Conservation (phyloP, 2,797 vertebrate species). For the Mallotus villosus region DNA sequence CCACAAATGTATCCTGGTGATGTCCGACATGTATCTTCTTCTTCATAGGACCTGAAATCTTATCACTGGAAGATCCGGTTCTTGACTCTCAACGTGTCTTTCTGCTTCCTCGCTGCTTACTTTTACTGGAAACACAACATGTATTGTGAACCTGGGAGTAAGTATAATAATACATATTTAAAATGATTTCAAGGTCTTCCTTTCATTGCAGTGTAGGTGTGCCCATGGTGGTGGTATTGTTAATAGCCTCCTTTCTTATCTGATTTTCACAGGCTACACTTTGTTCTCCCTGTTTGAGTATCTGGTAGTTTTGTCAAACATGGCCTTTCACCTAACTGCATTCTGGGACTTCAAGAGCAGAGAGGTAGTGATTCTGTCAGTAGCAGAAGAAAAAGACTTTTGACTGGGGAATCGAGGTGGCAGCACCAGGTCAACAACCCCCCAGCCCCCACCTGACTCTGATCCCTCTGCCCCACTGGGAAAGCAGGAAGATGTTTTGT, state of each 20-base stretch:
- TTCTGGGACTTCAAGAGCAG: conserved; percentile 90
- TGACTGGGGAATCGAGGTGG: conserved; percentile 58
- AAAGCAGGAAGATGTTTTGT: conserved; percentile 43
- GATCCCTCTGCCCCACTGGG: conserved; percentile 31
- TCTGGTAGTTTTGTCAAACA: conserved; percentile 89
- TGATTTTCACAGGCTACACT: conserved; percentile 79
- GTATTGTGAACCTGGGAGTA: conserved; percentile 89
- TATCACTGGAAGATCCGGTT: conserved; percentile 85
- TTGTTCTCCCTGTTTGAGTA: conserved; percentile 91
- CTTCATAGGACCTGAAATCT: conserved; percentile 81
- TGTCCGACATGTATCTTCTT: background rate
- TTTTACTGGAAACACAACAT: conserved; percentile 88
- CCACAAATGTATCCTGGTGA: background rate
- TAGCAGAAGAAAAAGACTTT: conserved; percentile 84
- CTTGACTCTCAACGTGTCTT: conserved; percentile 78
- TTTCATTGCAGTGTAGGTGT: background rate
- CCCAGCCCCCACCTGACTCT: conserved; percentile 7
- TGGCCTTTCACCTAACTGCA: conserved; percentile 95
- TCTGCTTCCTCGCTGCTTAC: conserved; percentile 74
- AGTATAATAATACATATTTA: conserved; percentile 44
- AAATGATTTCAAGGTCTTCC: background rate
- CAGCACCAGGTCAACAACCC: conserved; percentile 7
- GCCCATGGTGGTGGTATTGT: background rate
- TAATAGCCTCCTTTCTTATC: background rate
- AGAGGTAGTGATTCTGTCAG: conserved; percentile 83